Evolutionary conservation across 2,797 vertebrate species (phyloP), one percentile per base, ranked within the genome.

Genomic region (Paratrypauchen microcephalus): DNA sequence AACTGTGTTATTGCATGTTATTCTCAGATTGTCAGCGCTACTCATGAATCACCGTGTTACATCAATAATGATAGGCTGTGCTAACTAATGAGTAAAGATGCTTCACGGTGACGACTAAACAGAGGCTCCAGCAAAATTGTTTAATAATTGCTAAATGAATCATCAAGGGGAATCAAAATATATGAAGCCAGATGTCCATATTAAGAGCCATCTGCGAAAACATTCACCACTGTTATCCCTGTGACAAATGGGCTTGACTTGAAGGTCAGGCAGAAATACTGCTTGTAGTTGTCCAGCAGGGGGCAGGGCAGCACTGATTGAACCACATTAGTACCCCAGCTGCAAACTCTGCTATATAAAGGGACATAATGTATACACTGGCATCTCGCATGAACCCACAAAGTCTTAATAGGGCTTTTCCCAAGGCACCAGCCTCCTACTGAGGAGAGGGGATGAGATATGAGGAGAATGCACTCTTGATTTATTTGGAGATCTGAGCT

Each of bases 131-230:
- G 69, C 71, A 81, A 83, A 85, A 84, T 72, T 72, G 74, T 82
- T 84, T 69, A 71, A 86, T 88, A 83, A 88, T 85, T 83, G 70
- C 72, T 72, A 87, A 86, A 86, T 88, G 62, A 85, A 81, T 87
- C 81, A 86, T 87, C 79, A 69, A 62, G 82, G 79, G 86, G 76
- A 36, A 80, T 76, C 74, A 74, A 83, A 87, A 82, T 87, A 76
- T 83, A 89, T 85, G 82, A 83, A 81, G 78, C 86, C 90, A 92
- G 89, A 90, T 91, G 89, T 84, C 87, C 84, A 72, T 72, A 86
- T 88, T 84, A 87, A 84, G 79, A 58, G 78, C 91, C 89, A 92
- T 92, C 91, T 92, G 90, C 78, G 86, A 77, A 83, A 86, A 83
- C 76, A 79, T 81, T 86, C 82, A 81, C 79, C 79, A 86, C 79